Percentiles rank a stretch among this genome's conserved stretches.
Evolutionary conservation across 1,140 invertebrate species (phyloP).

Genomic region (Aphis craccivora): DNA sequence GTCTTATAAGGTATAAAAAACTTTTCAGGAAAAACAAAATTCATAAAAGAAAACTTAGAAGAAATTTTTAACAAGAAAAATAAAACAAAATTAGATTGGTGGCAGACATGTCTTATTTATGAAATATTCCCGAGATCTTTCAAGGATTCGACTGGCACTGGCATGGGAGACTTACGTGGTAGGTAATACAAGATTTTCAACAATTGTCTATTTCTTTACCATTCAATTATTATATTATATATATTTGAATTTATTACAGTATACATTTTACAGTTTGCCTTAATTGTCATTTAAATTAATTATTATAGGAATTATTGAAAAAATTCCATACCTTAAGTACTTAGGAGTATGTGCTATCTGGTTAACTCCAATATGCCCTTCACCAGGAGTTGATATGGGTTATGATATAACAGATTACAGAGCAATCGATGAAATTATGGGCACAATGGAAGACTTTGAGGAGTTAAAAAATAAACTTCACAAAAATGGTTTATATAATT

Average conservation of each 20-base stretch:
- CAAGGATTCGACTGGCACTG: slow-evolving; percentile 78
- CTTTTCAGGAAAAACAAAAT: too few relatives aligned
- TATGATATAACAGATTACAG: slow-evolving; percentile 73
- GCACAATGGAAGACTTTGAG: slow-evolving; percentile 72
- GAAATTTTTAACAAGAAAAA: not conserved
- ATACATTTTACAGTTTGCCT: too few relatives aligned
- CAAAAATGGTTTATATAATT: slow-evolving; percentile 63
- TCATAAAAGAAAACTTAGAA: too few relatives aligned
- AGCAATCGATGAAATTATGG: slow-evolving; percentile 69
- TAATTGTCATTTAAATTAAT: too few relatives aligned
- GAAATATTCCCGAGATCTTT: slow-evolving; percentile 83
- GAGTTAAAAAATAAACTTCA: slow-evolving; percentile 67
- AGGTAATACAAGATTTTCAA: slow-evolving; percentile 63
- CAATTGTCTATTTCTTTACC: too few relatives aligned
- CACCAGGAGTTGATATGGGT: slow-evolving; percentile 73
- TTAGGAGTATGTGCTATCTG: slow-evolving; percentile 69
- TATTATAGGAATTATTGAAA: slow-evolving; percentile 62
- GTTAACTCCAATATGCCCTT: slow-evolving; percentile 74
- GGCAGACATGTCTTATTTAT: slow-evolving; percentile 75
- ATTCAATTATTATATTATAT: too few relatives aligned
- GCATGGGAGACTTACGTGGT: slow-evolving; percentile 77
- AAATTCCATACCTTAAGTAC: slow-evolving; percentile 62
- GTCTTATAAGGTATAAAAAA: too few relatives aligned
- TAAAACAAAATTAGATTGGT: slow-evolving; percentile 70
- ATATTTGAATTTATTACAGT: too few relatives aligned